phyloP scores from a whole-genome alignment of 2,888 invertebrate genomes.

The Lottia scabra region DNA sequence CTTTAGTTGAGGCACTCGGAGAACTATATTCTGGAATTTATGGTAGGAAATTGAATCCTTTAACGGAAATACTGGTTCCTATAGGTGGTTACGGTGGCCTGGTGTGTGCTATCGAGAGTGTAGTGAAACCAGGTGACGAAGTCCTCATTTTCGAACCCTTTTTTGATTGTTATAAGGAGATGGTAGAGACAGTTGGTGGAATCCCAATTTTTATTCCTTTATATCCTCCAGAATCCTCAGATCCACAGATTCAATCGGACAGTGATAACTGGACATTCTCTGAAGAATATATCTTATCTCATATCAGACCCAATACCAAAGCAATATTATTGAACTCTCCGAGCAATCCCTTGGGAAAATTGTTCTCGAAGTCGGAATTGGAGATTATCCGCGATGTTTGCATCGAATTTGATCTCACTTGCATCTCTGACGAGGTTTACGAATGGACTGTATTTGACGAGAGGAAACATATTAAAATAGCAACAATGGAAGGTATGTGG shows the following conservation, averaged over 20 bases:
- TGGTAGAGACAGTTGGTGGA: background rate
- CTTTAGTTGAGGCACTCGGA: background rate
- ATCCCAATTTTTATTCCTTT: slow-evolving; percentile 1
- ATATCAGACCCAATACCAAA: slow-evolving; percentile 86
- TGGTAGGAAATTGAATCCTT: background rate
- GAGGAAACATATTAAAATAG: slow-evolving; percentile 87
- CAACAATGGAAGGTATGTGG: slow-evolving; percentile 94
- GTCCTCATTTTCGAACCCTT: slow-evolving; percentile 4
- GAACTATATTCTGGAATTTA: background rate
- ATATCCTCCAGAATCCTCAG: background rate
- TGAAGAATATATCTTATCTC: slow-evolving; percentile 76
- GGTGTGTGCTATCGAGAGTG: slow-evolving; percentile 6
- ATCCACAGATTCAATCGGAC: slow-evolving; percentile 10
- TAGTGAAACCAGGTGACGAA: background rate
- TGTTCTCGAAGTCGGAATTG: slow-evolving; percentile 68
- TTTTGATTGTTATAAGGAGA: background rate
- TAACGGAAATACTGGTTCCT: background rate
- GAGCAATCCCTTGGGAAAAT: slow-evolving; percentile 89
- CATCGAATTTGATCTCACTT: slow-evolving; percentile 89
- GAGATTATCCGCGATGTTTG: slow-evolving; percentile 84
- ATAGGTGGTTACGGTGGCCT: background rate
- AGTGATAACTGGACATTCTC: slow-evolving; percentile 92
- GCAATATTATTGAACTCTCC: slow-evolving; percentile 94
- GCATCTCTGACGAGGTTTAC: slow-evolving; percentile 97
- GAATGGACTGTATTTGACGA: slow-evolving; percentile 85